These are phyloP conservation scores for Zosterops borbonicus DNA, from an alignment of 2,113 vertebrate genomes.

Conservation along the genomic window DNA sequence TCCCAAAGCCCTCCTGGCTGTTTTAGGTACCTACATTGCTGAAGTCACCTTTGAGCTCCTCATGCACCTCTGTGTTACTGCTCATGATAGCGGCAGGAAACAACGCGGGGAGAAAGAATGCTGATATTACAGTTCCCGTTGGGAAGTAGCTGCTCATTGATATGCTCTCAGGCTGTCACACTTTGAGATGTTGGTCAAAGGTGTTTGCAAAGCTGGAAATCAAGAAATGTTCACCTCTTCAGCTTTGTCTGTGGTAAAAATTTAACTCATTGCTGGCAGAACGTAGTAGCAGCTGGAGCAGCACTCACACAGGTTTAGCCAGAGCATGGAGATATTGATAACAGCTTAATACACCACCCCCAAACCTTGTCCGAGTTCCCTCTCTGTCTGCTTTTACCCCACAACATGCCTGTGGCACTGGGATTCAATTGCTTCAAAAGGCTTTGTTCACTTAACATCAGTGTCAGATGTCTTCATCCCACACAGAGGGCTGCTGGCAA, in stretches of 20 bases:
- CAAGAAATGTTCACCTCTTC: background rate
- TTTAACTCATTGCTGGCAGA: background rate
- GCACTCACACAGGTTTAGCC: background rate
- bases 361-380: background rate
- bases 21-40: background rate
- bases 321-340: background rate
- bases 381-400: background rate
- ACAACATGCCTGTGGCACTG: background rate
- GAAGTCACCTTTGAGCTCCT: background rate
- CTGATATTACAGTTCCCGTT: background rate
- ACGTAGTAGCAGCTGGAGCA: background rate
- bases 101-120: background rate
- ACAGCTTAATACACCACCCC: background rate
- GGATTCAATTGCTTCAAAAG: background rate
- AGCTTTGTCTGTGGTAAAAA: background rate
- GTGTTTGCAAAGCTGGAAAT: constrained; percentile 27
- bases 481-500: background rate
- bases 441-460: background rate
- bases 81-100: background rate
- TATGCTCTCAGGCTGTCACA: background rate
- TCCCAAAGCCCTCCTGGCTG: background rate
- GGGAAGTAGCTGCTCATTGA: constrained; percentile 7
- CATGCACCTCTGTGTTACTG: background rate
- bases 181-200: constrained; percentile 17
- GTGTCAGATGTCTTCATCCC: background rate